A percentile compares a stretch with the other conserved stretches of the same genome.
Evolutionary conservation across 2,113 vertebrate species (phyloP).

Genomic region (Lepidiolamprologus cunningtoni): DNA sequence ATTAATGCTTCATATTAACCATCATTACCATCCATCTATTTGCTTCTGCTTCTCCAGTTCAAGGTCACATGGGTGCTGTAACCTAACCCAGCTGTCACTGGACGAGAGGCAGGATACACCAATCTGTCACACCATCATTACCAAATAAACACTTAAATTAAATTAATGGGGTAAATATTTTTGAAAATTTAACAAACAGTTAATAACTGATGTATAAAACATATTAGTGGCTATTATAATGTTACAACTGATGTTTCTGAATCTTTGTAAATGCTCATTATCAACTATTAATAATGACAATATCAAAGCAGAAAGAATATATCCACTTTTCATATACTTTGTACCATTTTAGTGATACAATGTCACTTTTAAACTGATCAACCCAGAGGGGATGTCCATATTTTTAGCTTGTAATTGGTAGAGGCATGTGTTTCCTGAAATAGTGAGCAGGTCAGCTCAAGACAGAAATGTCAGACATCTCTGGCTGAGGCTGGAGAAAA

Average conservation of each 20-base stretch:
- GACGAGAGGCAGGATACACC: not conserved
- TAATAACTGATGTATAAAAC: not conserved
- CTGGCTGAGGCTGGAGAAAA: not conserved
- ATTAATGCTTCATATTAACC: not conserved
- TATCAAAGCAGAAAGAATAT: not conserved
- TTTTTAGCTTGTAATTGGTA: not conserved
- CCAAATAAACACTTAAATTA: not conserved
- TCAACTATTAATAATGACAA: not conserved
- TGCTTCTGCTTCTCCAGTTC: not conserved
- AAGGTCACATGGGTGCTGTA: not conserved
- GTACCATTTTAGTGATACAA: conserved; percentile 12
- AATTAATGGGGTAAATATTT: not conserved
- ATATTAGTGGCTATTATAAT: not conserved
- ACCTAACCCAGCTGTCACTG: not conserved
- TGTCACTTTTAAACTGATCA: not conserved
- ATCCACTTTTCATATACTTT: not conserved
- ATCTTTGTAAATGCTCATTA: not conserved
- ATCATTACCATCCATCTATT: not conserved
- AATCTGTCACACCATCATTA: not conserved
- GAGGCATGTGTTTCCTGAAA: not conserved
- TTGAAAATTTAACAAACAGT: not conserved
- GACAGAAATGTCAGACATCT: not conserved
- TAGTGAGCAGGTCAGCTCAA: not conserved
- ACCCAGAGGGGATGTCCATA: not conserved
- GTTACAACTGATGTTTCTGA: not conserved